Conservation (phyloP, 2,888 invertebrate species). For the Lithosia quadra region DNA sequence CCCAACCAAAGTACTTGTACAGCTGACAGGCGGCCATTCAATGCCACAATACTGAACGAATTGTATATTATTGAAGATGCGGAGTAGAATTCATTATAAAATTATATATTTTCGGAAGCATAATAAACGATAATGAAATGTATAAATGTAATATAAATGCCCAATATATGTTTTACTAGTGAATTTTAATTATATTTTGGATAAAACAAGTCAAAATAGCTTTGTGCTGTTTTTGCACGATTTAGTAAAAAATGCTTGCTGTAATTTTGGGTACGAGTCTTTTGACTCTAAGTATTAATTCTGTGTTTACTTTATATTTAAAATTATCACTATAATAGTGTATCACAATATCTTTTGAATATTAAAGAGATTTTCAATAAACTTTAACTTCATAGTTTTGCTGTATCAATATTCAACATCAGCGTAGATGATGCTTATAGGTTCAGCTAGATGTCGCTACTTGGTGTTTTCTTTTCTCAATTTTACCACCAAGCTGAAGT, state of each 20-base stretch:
- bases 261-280: neutral
- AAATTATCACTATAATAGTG: neutral
- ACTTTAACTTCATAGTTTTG: neutral
- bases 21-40: slow-evolving; percentile 69
- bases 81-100: neutral
- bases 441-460: slow-evolving; percentile 9
- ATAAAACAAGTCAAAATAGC: neutral
- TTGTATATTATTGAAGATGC: slow-evolving; percentile 1
- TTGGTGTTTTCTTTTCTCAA: neutral
- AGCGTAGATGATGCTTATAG: neutral
- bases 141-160: neutral
- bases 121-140: neutral
- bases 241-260: neutral
- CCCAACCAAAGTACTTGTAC: slow-evolving; percentile 60
- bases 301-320: neutral
- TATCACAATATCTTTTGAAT: neutral
- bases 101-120: neutral
- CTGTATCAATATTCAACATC: neutral
- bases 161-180: neutral
- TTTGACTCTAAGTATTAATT: neutral
- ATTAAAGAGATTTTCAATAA: neutral
- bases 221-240: neutral
- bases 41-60: slow-evolving; percentile 58
- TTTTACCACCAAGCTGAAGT: too few relatives aligned
- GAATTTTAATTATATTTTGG: neutral